Conservation (phyloP, 37 sponge, comb jelly and placozoan species). For the Dysidea cf. avara region DNA sequence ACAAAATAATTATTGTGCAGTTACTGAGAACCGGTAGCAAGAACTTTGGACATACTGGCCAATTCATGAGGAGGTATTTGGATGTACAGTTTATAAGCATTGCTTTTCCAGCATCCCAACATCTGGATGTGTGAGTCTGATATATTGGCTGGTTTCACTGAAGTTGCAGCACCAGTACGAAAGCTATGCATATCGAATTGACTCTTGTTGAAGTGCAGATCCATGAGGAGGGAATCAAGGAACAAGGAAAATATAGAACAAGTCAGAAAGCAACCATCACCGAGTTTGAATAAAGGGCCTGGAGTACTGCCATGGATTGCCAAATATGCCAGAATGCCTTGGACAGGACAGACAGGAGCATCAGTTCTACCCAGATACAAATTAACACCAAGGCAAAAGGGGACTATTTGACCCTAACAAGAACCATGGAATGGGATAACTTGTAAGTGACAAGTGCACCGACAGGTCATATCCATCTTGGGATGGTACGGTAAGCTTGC, state of each 20-base stretch:
- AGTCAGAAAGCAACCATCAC: constrained; percentile 5
- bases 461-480: constrained; percentile 3
- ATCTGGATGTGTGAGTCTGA: constrained; percentile 23
- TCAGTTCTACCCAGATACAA: constrained; percentile 23
- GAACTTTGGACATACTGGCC: constrained; percentile 1
- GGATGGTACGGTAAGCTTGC: constrained; percentile 21
- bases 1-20: no score
- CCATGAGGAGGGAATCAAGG: constrained; percentile 7
- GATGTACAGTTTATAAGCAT: constrained; percentile 32
- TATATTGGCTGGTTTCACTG: constrained; percentile 3
- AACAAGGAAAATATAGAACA: constrained; percentile 6
- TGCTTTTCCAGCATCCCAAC: constrained; percentile 31
- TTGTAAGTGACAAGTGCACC: no score
- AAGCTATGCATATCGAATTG: constrained; percentile 25
- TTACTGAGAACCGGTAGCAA: no score
- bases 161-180: constrained; percentile 28
- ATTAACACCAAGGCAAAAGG: constrained; percentile 25
- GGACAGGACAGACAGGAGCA: constrained; percentile 21
- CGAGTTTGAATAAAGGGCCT: no score
- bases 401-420: no score
- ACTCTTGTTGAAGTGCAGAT: not conserved
- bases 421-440: no score
- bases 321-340: constrained; percentile 9
- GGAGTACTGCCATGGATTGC: not conserved
- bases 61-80: constrained; percentile 15